A percentile compares a stretch with the other conserved stretches of the same genome.
phyloP scores from a whole-genome alignment of 2,888 invertebrate genomes.

The Antitype chi region DNA sequence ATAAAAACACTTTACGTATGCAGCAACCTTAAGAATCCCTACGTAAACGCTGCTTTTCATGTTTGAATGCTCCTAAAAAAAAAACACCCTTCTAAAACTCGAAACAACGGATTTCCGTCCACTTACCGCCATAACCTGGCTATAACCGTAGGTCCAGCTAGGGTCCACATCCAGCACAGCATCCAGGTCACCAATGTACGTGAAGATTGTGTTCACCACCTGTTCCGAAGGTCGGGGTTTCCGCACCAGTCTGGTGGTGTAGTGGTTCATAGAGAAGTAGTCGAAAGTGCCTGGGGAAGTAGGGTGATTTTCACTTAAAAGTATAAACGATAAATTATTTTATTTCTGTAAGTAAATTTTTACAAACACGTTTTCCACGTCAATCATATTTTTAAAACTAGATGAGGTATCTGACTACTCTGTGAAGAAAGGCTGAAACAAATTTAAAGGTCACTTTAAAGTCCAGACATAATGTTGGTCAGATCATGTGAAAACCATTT shows the following conservation, averaged over 20 bases:
- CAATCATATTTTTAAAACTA: no score
- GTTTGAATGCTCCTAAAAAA: no score
- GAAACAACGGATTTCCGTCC: background rate
- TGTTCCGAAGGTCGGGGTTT: constrained; percentile 50
- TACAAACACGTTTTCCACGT: no score
- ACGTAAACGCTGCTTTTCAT: no score
- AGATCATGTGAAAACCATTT: no score
- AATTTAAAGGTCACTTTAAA: no score
- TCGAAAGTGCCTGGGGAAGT: constrained; percentile 82
- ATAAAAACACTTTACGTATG: no score
- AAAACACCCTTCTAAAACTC: background rate
- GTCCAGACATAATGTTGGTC: no score
- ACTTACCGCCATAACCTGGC: background rate
- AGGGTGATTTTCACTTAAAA: background rate
- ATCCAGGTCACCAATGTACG: constrained; percentile 58
- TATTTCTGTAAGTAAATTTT: no score
- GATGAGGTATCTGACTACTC: no score
- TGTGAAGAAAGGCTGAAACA: no score
- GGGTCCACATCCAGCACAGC: constrained; percentile 53
- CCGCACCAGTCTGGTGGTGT: constrained; percentile 74
- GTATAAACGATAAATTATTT: background rate
- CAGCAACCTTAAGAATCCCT: no score
- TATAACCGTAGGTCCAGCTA: constrained; percentile 54
- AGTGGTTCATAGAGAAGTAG: constrained; percentile 88
- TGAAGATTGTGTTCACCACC: constrained; percentile 32